Conservation (phyloP, 2,888 invertebrate genomes). For the Chaetogeoica ovagalla region DNA sequence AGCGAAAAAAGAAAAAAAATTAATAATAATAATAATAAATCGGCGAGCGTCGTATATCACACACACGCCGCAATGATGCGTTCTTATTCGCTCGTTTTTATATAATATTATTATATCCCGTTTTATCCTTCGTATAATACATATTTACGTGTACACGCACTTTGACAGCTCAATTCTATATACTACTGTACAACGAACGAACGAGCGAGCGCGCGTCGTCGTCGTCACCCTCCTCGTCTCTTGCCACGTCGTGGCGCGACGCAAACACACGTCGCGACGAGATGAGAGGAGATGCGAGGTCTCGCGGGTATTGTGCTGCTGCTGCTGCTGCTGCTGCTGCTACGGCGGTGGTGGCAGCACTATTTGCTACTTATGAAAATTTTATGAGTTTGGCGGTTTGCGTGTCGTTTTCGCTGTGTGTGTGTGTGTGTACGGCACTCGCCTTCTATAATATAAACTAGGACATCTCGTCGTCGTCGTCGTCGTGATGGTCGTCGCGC, state of each 20-base stretch:
- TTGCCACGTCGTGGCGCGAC: too few relatives aligned
- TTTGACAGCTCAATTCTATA: constrained; percentile 50
- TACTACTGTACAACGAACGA: not conserved
- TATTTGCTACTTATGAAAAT: constrained; percentile 37
- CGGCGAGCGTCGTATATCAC: not conserved
- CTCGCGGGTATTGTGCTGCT: too few relatives aligned
- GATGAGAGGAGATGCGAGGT: too few relatives aligned
- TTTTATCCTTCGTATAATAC: constrained; percentile 29
- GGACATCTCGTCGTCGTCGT: constrained; percentile 9
- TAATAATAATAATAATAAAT: not conserved
- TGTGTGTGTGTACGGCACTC: too few relatives aligned
- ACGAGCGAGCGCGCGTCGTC: too few relatives aligned
- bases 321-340: too few relatives aligned
- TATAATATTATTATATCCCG: not conserved
- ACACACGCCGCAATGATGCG: constrained; percentile 20
- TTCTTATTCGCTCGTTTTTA: constrained; percentile 11
- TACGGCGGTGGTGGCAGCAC: not conserved
- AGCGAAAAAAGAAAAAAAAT: not conserved
- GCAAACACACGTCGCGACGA: too few relatives aligned
- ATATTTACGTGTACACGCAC: not conserved
- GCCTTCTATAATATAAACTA: constrained; percentile 3
- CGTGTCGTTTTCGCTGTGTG: not conserved
- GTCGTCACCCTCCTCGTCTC: too few relatives aligned
- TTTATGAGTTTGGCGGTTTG: constrained; percentile 42
- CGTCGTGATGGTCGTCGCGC: constrained; percentile 29